These are phyloP conservation scores for Apus apus DNA, from an alignment of 2,113 vertebrate genomes.

Conservation along the genomic window DNA sequence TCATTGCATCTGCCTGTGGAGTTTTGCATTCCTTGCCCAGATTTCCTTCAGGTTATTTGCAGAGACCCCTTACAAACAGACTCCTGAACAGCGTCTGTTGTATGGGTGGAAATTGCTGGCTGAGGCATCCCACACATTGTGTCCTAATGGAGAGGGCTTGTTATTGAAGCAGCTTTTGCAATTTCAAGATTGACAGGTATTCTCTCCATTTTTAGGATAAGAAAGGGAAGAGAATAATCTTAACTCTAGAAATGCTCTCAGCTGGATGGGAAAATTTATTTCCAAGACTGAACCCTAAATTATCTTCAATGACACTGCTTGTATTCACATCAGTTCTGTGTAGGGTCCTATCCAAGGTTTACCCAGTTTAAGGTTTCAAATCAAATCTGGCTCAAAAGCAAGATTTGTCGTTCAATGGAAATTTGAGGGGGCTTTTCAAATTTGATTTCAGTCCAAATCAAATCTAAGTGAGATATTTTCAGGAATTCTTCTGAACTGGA, in stretches of 20 bases:
- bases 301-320: neutral
- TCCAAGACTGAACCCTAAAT: neutral
- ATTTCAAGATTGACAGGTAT: neutral
- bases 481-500: conserved; percentile 69
- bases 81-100: neutral
- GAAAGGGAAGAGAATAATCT: neutral
- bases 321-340: neutral
- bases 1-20: neutral
- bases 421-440: conserved; percentile 55
- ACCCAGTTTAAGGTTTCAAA: neutral
- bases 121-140: neutral
- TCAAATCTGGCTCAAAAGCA: conserved; percentile 26
- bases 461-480: conserved; percentile 69
- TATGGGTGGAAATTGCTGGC: neutral
- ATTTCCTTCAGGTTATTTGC: neutral
- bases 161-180: neutral
- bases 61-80: neutral
- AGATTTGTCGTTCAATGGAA: conserved; percentile 25
- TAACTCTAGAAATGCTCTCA: neutral
- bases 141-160: neutral
- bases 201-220: neutral
- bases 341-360: neutral
- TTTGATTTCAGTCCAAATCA: conserved; percentile 59
- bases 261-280: neutral
- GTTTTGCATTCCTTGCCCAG: neutral